These are phyloP conservation scores for Pelagia noctiluca DNA, from an alignment of 30 jellyfish, hydroid and myxozoan species.

Conservation along the genomic window DNA sequence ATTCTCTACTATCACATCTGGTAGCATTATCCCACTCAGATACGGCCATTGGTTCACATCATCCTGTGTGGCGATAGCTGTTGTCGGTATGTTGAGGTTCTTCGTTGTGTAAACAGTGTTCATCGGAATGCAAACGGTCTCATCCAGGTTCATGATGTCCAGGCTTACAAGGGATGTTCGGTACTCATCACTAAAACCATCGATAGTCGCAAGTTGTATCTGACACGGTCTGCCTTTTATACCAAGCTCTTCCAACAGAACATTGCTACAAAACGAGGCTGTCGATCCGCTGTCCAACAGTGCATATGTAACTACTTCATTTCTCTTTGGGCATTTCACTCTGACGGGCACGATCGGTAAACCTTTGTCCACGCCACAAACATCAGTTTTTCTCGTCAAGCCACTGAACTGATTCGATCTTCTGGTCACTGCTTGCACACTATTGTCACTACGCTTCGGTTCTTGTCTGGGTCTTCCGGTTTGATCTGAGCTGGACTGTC, in stretches of 20 bases:
- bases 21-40: conserved; percentile 6
- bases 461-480: background rate
- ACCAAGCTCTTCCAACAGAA: conserved; percentile 35
- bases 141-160: conserved; percentile 39
- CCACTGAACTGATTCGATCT: conserved; percentile 39
- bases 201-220: conserved; percentile 48
- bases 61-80: conserved; percentile 52
- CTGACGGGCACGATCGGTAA: conserved; percentile 53
- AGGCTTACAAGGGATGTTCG: conserved; percentile 35
- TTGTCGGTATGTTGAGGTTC: conserved; percentile 41
- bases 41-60: conserved; percentile 52
- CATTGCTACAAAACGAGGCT: conserved; percentile 32
- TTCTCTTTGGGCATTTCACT: conserved; percentile 8
- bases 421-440: too few species aligned
- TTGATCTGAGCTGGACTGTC: background rate
- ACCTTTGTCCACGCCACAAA: conserved; percentile 21
- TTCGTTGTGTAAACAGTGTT: conserved; percentile 40
- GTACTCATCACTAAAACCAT: conserved; percentile 33
- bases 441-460: background rate
- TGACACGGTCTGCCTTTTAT: conserved; percentile 46
- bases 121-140: conserved; percentile 45
- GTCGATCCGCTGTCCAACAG: conserved; percentile 56
- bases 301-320: conserved; percentile 32
- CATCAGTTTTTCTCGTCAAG: conserved; percentile 11
- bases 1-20: background rate